Base-by-base conservation (phyloP, 2,888 invertebrate species). In the Apodemia duryi region DNA sequence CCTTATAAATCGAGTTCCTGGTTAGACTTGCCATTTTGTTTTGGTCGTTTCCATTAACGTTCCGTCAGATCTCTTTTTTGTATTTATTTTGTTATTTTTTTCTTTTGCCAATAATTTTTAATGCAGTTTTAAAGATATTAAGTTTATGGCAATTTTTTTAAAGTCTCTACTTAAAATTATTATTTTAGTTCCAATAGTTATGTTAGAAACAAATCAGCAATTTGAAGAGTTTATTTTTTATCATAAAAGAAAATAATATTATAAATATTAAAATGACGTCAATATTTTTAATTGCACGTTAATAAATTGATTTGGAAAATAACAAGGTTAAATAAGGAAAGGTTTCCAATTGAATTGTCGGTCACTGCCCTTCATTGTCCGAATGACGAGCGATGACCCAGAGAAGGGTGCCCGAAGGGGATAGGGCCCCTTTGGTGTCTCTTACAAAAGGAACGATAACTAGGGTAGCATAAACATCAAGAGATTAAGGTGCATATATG, bases 341-440 rank as follows among this genome's bases (percentile, higher is more conserved):
- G 62, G 21, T 21, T 62, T 62, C 38, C 65, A 68, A 66, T 65
- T 67, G 65, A 62, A 63, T 66, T 63, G 46, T 13, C 41, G 49
- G 64, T 61, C 60, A 63, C 11, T 61, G 63, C 21, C 63, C 61
- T 65, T 68, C 78, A 79, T 78, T 84, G 84, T 85, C 85, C 88
- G 82, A 77, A 74, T 80, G 78, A 84, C 82, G 85, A 79, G 77
- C 83, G 80, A 77, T 91, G 91, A 89, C 90, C 91, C 88, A 88
- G 78, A 88, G 78, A 88, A 89, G 91, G 91, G 91, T 90, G 91
- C 87, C 86, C 80, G 77, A 89, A 89, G 90, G 88, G 91, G 91
- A 87, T 91, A 91, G 91, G 91, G 91, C 91, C 91, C 84, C 91
- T 91, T 91, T 91, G 82, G 88, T 88, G 88, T 86, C 83, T 82